Conservation (phyloP, 2,113 vertebrate genomes). For the Tylochromis polylepis region DNA sequence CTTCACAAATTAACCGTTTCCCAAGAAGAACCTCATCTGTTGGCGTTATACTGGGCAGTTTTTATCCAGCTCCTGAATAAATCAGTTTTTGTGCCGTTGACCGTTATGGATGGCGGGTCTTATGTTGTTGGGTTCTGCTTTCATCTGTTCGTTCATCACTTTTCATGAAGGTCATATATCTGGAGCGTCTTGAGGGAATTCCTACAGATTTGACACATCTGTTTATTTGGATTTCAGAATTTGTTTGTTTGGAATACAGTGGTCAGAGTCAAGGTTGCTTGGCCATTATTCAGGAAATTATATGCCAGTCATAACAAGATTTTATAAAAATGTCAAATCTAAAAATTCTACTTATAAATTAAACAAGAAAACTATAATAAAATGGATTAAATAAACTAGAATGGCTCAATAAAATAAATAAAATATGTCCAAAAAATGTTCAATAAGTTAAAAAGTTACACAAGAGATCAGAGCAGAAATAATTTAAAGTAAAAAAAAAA, state of each 20-base stretch:
- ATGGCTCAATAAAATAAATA: too few species aligned
- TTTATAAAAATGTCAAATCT: background rate
- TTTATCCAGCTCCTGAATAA: background rate
- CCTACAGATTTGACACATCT: background rate
- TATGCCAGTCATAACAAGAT: background rate
- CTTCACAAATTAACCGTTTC: background rate
- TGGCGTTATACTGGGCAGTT: background rate
- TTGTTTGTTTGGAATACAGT: background rate
- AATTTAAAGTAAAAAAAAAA: too few species aligned
- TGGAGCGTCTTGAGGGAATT: background rate
- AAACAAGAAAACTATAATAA: background rate
- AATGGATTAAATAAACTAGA: background rate
- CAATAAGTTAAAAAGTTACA: too few species aligned
- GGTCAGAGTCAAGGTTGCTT: background rate
- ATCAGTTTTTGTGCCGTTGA: background rate
- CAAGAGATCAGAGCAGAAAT: too few species aligned
- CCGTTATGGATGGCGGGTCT: background rate
- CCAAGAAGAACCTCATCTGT: background rate
- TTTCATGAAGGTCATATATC: background rate
- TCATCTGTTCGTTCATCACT: background rate
- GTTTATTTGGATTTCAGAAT: background rate
- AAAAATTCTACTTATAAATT: background rate
- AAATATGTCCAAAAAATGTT: too few species aligned
- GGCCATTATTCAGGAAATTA: background rate
- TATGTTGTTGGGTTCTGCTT: background rate